These are phyloP conservation scores for Gasterosteus nipponicus DNA, from an alignment of 2,113 vertebrate species.

Conservation along the genomic window DNA sequence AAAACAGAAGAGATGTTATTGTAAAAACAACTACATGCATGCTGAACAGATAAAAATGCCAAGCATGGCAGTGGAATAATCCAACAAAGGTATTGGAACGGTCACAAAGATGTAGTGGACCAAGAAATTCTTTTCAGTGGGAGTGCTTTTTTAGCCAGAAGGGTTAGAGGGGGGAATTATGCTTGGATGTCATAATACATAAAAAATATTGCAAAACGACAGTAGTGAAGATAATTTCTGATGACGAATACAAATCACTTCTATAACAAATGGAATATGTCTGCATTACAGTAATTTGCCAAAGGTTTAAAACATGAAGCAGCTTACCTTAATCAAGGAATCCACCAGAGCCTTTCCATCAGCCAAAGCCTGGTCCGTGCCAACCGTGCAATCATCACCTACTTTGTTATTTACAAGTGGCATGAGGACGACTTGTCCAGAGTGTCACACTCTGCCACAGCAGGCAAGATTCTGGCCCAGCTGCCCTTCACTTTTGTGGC, in stretches of 20 bases:
- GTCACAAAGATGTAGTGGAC: slow-evolving; percentile 58
- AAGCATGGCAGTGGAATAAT: neutral
- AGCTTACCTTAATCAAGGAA: slow-evolving; percentile 79
- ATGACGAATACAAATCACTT: neutral
- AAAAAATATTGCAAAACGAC: neutral
- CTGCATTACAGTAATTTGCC: neutral
- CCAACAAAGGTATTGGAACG: slow-evolving; percentile 1
- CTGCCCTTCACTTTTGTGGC: slow-evolving; percentile 52
- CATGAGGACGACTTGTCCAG: slow-evolving; percentile 71
- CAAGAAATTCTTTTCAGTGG: slow-evolving; percentile 56
- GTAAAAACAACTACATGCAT: neutral
- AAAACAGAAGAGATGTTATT: neutral
- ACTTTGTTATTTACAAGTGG: slow-evolving; percentile 81
- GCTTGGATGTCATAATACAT: neutral
- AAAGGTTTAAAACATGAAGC: neutral
- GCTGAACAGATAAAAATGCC: neutral
- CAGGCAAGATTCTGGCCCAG: slow-evolving; percentile 50
- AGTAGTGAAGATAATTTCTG: neutral
- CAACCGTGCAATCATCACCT: slow-evolving; percentile 67
- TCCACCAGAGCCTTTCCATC: slow-evolving; percentile 78
- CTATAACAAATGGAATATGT: neutral
- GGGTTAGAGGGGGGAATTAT: slow-evolving; percentile 43
- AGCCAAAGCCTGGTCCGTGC: slow-evolving; percentile 56
- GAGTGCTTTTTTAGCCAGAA: slow-evolving; percentile 78
- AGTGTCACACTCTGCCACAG: slow-evolving; percentile 66